phyloP scores from a whole-genome alignment of 2,113 vertebrate genomes.

The Clarias batrachus region DNA sequence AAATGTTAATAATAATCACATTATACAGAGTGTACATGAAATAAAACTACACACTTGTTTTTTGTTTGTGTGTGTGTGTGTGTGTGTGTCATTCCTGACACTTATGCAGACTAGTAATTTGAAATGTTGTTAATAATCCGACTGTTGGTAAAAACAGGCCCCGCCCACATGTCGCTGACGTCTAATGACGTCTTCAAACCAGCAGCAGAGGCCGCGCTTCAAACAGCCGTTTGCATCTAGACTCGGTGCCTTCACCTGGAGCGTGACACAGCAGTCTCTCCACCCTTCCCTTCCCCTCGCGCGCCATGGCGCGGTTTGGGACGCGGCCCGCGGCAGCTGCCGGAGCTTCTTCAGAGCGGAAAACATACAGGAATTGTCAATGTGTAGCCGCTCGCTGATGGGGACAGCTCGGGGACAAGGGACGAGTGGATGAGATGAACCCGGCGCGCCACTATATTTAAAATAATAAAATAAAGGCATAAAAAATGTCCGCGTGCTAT shows the following conservation, averaged over 20 bases:
- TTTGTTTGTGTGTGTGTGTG: not conserved
- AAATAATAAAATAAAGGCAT: not conserved
- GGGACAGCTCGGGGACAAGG: not conserved
- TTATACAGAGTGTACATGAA: not conserved
- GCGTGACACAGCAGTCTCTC: not conserved
- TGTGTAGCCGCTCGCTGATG: constrained; percentile 11
- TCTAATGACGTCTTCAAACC: constrained; percentile 21
- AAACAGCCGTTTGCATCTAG: not conserved
- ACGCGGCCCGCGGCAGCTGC: constrained; percentile 30
- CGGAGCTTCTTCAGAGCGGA: constrained; percentile 20
- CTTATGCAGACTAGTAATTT: no score
- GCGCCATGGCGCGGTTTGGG: not conserved
- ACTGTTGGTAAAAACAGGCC: not conserved
- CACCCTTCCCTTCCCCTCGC: not conserved
- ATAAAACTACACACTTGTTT: not conserved
- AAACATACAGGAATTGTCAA: constrained; percentile 25
- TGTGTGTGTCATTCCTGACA: not conserved
- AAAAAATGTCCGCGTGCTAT: not conserved
- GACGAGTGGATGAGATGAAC: no score
- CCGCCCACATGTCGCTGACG: constrained; percentile 12
- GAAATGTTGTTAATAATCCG: not conserved
- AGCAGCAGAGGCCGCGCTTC: not conserved
- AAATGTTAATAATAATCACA: not conserved
- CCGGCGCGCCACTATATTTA: not conserved
- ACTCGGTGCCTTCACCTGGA: not conserved